phyloP scores from a whole-genome alignment of 2,797 vertebrate species.

The Myiotriccus ornatus region DNA sequence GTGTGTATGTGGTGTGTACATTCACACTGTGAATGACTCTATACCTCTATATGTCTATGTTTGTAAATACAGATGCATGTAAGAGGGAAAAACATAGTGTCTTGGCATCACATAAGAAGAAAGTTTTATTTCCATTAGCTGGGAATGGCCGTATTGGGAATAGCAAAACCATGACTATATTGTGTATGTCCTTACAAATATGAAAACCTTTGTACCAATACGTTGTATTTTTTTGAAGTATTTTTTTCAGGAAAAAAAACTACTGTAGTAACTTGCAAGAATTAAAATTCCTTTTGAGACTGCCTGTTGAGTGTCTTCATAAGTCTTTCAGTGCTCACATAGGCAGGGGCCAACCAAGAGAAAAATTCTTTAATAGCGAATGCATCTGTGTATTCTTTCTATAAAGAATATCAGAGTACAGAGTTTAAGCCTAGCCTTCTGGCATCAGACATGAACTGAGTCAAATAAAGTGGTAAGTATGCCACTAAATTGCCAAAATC shows the following conservation, averaged over 20 bases:
- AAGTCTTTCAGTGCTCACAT: background rate
- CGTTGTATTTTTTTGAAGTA: background rate
- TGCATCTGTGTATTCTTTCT: background rate
- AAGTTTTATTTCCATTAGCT: background rate
- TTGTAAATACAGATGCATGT: conserved; percentile 57
- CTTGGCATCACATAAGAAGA: background rate
- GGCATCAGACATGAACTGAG: background rate
- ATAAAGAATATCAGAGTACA: background rate
- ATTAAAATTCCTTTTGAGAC: background rate
- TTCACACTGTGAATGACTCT: conserved; percentile 33
- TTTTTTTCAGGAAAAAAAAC: background rate
- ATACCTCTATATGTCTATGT: conserved; percentile 31
- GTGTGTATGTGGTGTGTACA: conserved; percentile 51
- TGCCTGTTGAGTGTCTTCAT: background rate
- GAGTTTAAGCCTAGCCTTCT: background rate
- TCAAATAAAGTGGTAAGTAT: background rate
- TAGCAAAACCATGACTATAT: background rate
- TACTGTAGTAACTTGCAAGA: background rate
- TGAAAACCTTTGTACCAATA: background rate
- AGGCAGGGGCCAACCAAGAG: background rate
- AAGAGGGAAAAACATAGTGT: background rate
- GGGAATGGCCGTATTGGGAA: background rate
- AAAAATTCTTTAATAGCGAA: background rate
- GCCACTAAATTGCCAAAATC: background rate
- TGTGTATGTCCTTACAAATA: background rate